A percentile compares a stretch with the other conserved stretches of the same genome.
These are phyloP conservation scores for Azemiops feae DNA, from an alignment of 2,113 vertebrate species.

Conservation along the genomic window DNA sequence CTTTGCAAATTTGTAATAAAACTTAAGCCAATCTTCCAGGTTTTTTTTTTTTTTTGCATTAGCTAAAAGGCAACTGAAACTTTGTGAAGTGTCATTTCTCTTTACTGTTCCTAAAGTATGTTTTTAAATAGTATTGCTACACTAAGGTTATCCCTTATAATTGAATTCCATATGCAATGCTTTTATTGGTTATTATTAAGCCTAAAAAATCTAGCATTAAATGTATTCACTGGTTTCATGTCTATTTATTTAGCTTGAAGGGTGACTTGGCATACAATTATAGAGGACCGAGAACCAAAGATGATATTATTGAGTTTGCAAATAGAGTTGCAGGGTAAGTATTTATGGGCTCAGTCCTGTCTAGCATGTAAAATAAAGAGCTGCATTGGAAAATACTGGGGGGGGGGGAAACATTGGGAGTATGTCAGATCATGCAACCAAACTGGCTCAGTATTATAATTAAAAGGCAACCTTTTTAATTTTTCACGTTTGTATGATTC, in stretches of 20 bases:
- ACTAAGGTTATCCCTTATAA: not conserved
- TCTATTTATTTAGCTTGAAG: constrained; percentile 79
- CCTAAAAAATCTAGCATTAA: not conserved
- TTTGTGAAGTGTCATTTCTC: not conserved
- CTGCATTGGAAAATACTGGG: not conserved
- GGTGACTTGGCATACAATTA: constrained; percentile 95
- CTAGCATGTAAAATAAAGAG: not conserved
- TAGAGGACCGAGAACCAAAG: constrained; percentile 94
- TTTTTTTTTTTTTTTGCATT: no score
- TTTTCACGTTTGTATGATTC: not conserved
- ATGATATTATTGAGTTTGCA: constrained; percentile 96
- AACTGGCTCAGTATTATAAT: not conserved
- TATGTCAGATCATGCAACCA: not conserved
- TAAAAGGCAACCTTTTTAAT: not conserved
- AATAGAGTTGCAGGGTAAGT: constrained; percentile 96
- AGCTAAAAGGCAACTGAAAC: not conserved
- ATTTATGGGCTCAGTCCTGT: not conserved
- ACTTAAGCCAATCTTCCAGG: not conserved
- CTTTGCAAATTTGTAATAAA: not conserved
- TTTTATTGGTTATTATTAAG: not conserved
- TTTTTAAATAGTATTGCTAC: not conserved
- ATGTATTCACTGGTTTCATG: not conserved
- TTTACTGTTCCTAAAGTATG: not conserved
- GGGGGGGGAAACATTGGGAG: no score
- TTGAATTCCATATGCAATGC: not conserved